Evolutionary conservation across 2,888 invertebrate species (phyloP).

Genomic region (Ypsolopha sequella): DNA sequence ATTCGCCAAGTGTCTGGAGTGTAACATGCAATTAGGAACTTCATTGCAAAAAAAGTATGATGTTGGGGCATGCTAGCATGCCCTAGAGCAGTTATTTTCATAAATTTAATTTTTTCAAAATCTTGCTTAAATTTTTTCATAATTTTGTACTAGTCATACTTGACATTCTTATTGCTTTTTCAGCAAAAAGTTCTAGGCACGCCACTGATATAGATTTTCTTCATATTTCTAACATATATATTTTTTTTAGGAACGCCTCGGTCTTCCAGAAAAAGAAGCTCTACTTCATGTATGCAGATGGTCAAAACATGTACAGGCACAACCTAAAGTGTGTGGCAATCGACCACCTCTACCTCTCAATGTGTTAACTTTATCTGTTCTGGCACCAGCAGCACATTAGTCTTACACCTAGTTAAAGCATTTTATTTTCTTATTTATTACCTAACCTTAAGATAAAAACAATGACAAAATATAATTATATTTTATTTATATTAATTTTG

Average conservation of each 20-base stretch:
- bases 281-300: constrained; percentile 80
- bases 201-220: no score
- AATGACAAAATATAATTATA: background rate
- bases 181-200: no score
- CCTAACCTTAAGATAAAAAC: background rate
- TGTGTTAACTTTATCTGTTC: constrained; percentile 35
- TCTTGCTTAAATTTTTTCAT: no score
- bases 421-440: constrained; percentile 9
- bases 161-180: no score
- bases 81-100: no score
- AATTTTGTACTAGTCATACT: no score
- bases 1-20: no score
- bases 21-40: no score
- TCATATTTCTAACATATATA: background rate
- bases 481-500: no score
- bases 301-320: constrained; percentile 82
- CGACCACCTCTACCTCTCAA: constrained; percentile 37
- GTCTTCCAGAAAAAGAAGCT: constrained; percentile 75
- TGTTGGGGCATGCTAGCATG: no score
- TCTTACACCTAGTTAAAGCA: constrained; percentile 7
- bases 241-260: constrained; percentile 72
- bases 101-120: no score
- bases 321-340: constrained; percentile 67
- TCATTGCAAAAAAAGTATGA: no score
- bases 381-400: constrained; percentile 48